Base-by-base conservation (phyloP, 1,140 invertebrate genomes). In the Neodiprion lecontei region DNA sequence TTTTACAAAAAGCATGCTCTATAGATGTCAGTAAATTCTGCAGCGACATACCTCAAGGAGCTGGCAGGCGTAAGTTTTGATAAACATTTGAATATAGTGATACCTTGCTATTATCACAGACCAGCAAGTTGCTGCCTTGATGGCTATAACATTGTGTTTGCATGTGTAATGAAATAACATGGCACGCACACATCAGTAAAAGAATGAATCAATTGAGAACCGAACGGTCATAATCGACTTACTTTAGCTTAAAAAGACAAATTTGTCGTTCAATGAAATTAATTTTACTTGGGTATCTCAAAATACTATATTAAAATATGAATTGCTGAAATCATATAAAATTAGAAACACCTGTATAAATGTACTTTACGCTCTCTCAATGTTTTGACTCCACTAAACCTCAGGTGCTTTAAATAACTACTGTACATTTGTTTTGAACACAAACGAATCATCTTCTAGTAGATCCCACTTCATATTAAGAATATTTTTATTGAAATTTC, bases 11-110 rank as follows among this genome's bases (percentile, higher is more conserved):
- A 77, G 93, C 95, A 1, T 96, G 95, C 85, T 90, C 93, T 49
- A 86, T 95, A 7, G 95, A 96, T 86, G 88, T 99, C 10, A 89
- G 93, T n/a, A 94, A 94, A 80, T 95, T 93, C 83, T 99, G 98
- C 86, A 91, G 91, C 78, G 92, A 95, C 82, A 89, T 98, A 17
- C 90, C 92, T 67, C 93, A 95, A 84, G 97, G 97, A 72, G 94
- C 95, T 82, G 96, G 96, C 74, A 91, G 95, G 90, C 92, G 95
- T 96, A 88, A 90, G 92, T 90, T 70, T 73, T 74, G 65, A 73
- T 76, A n/a, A 12, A 61, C 1, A 68, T 40, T 67, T 69, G 68
- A 12, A 28, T 28, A 17, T 77, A 40, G 28, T 40, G 28, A 40
- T 40, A 40, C 28, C 28, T 40, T 5, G 17, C 17, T 21, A 21